Evolutionary conservation across 2,888 invertebrate genomes (phyloP).

Genomic region (Nomada flava): DNA sequence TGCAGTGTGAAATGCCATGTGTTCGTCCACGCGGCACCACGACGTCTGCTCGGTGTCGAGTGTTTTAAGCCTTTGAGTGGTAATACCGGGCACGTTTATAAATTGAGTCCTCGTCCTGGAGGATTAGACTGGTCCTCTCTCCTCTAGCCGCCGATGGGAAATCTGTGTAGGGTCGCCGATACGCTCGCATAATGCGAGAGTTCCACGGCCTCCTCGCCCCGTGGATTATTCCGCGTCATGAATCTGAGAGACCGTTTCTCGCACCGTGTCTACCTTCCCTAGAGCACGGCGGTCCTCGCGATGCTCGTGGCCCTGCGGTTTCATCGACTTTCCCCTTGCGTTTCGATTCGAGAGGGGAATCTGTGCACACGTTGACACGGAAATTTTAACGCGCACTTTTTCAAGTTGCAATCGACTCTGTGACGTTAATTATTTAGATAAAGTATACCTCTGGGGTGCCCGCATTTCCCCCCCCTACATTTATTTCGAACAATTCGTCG

Average conservation of each 20-base stretch:
- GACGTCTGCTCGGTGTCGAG: constrained; percentile 70
- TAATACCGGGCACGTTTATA: constrained; percentile 78
- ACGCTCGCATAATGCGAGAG: constrained; percentile 61
- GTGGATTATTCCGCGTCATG: constrained; percentile 78
- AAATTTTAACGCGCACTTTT: constrained; percentile 3
- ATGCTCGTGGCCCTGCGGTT: constrained; percentile 24
- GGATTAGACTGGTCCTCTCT: constrained; percentile 72
- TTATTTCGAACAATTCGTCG: background rate
- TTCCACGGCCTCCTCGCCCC: constrained; percentile 65
- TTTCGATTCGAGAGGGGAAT: background rate
- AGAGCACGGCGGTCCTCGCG: background rate
- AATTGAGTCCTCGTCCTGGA: constrained; percentile 79
- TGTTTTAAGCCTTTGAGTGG: constrained; percentile 79
- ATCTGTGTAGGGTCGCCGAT: constrained; percentile 72
- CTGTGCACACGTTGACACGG: constrained; percentile 10
- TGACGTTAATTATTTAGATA: too few relatives aligned
- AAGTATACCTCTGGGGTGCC: background rate
- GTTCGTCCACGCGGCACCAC: constrained; percentile 52
- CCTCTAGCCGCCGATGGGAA: constrained; percentile 69
- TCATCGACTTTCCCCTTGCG: constrained; percentile 47
- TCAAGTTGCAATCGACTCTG: too few relatives aligned
- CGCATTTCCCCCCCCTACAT: too few relatives aligned
- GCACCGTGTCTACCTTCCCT: constrained; percentile 19
- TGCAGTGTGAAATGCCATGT: constrained; percentile 77
- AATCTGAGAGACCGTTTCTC: constrained; percentile 65